Evolutionary conservation across 2,113 vertebrate genomes (phyloP).

Genomic region (Cettia cetti): DNA sequence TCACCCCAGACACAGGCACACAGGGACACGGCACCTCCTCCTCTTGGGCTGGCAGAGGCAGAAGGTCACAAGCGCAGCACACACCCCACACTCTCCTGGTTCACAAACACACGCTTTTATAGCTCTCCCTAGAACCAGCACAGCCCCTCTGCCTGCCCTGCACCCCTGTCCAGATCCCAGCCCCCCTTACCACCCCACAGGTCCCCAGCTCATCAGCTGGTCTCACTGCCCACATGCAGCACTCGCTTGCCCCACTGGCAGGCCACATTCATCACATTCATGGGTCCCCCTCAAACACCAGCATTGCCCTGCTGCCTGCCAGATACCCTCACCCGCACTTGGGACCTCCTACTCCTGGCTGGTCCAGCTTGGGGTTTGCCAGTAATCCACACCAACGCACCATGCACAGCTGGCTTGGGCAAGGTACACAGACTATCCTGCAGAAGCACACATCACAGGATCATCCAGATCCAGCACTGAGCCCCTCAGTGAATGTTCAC

Average conservation of each 20-base stretch:
- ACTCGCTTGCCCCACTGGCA: not conserved
- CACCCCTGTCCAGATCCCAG: rapidly evolving
- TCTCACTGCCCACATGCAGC: rapidly evolving
- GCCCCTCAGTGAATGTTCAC: not conserved
- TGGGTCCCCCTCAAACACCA: rapidly evolving
- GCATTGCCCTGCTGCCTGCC: rapidly evolving
- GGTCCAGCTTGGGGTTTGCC: not conserved
- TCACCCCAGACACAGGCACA: not conserved
- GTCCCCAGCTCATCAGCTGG: rapidly evolving
- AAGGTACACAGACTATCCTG: rapidly evolving
- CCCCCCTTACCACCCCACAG: rapidly evolving
- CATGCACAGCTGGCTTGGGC: rapidly evolving
- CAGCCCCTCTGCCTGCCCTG: rapidly evolving
- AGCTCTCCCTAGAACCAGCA: rapidly evolving
- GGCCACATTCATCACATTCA: rapidly evolving
- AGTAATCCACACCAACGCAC: not conserved
- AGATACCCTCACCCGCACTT: rapidly evolving
- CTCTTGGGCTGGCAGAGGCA: not conserved
- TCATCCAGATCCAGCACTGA: rapidly evolving
- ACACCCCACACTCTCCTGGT: too few species aligned
- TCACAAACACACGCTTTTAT: rapidly evolving
- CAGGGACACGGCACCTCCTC: rapidly evolving
- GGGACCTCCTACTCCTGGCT: rapidly evolving
- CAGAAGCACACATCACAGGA: not conserved
- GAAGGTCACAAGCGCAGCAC: not conserved